Evolutionary conservation across 2,888 invertebrate species (phyloP).

Genomic region (Vanessa cardui): DNA sequence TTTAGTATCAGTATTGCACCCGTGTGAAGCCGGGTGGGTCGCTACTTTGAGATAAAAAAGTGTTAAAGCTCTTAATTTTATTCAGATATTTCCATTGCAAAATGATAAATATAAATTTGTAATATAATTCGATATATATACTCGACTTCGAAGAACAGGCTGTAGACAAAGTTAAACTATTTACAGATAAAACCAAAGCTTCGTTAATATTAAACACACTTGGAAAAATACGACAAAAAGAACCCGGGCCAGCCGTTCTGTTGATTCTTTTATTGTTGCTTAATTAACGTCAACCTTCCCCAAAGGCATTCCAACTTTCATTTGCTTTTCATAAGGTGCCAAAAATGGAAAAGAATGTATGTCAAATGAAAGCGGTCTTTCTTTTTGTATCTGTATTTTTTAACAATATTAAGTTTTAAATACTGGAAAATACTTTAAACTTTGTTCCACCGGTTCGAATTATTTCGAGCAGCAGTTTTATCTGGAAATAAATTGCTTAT

Average conservation of each 20-base stretch:
- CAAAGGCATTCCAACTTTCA: slow-evolving; percentile 20
- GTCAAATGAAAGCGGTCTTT: slow-evolving; percentile 19
- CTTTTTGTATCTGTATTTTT: background rate
- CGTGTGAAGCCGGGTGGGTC: no score
- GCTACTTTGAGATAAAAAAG: no score
- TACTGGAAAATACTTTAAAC: slow-evolving; percentile 9
- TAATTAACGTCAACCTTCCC: slow-evolving; percentile 6
- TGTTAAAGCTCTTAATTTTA: no score
- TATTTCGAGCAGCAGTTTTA: background rate
- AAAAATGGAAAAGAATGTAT: slow-evolving; percentile 30
- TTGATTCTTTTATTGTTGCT: slow-evolving; percentile 6
- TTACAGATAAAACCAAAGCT: background rate
- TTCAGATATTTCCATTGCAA: no score
- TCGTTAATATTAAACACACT: slow-evolving; percentile 6
- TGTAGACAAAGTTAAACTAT: background rate
- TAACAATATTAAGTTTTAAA: background rate
- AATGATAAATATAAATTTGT: no score
- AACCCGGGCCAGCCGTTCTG: background rate
- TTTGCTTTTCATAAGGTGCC: slow-evolving; percentile 19
- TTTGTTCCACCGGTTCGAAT: background rate
- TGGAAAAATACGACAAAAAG: background rate
- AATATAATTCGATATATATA: no score
- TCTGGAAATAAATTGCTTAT: background rate
- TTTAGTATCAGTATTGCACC: no score
- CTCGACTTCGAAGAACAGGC: no score